Evolutionary conservation across 1,140 invertebrate genomes (phyloP).

Genomic region (Glossosoma conforme): DNA sequence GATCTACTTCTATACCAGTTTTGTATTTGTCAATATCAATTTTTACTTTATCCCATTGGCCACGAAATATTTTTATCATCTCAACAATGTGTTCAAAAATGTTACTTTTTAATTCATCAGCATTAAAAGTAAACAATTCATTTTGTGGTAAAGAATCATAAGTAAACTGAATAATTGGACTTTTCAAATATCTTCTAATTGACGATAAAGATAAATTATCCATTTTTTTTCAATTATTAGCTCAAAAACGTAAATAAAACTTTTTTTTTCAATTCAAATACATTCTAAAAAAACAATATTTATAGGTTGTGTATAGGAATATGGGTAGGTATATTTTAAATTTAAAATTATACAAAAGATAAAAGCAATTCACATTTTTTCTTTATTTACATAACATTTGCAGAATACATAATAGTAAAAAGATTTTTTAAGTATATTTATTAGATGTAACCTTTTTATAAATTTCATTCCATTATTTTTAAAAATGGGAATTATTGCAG

Average conservation of each 20-base stretch:
- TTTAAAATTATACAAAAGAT: not conserved
- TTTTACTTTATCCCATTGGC: conserved; percentile 3
- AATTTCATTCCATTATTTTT: not conserved
- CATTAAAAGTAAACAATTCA: not conserved
- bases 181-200: not conserved
- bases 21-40: conserved; percentile 10
- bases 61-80: conserved; percentile 6
- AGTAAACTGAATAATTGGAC: conserved; percentile 12
- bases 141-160: conserved; percentile 5
- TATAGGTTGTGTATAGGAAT: not conserved
- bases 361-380: not conserved
- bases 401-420: too few species aligned
- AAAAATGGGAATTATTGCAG: not conserved
- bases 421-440: too few species aligned
- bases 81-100: conserved; percentile 2
- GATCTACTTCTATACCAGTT: conserved; percentile 1
- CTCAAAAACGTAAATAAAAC: not conserved
- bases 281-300: not conserved
- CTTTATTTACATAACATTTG: too few species aligned
- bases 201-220: not conserved
- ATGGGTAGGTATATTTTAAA: not conserved
- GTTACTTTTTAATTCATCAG: not conserved
- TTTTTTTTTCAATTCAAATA: not conserved
- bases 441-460: too few species aligned
- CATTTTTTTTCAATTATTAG: not conserved